Evolutionary conservation across 2,113 vertebrate genomes (phyloP).

Genomic region (Eptesicus fuscus): DNA sequence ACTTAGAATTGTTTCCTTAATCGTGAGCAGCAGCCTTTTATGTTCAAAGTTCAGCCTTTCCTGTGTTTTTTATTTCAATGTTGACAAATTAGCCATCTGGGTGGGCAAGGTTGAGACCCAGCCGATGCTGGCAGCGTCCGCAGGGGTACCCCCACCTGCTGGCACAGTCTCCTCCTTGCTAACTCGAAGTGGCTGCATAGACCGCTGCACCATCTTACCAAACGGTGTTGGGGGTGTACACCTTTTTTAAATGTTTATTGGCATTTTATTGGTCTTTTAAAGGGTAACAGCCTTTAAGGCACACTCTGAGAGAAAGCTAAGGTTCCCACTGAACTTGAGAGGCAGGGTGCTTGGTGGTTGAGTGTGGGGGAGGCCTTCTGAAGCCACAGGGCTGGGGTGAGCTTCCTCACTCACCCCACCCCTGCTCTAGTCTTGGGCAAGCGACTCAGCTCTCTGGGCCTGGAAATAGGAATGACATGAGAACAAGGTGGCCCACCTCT

Average conservation of each 20-base stretch:
- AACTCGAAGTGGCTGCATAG: background rate
- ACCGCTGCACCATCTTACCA: fast-evolving
- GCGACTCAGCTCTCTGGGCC: background rate
- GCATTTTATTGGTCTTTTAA: background rate
- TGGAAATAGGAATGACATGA: background rate
- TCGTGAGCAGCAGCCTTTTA: background rate
- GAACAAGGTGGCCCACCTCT: background rate
- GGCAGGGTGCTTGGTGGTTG: background rate
- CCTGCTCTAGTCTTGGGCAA: background rate
- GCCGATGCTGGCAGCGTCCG: background rate
- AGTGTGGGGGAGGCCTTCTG: background rate
- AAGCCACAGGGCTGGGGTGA: background rate
- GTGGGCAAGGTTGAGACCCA: background rate
- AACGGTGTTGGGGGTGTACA: background rate
- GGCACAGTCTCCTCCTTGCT: background rate
- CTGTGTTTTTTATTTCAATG: background rate
- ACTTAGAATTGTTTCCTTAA: background rate
- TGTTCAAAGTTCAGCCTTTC: background rate
- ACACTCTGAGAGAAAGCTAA: background rate
- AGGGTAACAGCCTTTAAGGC: background rate
- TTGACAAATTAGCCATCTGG: fast-evolving
- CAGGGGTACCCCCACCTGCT: background rate
- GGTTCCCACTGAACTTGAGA: background rate
- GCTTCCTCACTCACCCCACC: background rate
- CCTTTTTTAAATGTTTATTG: background rate